Evolutionary conservation across 2,113 vertebrate species (phyloP), one percentile per base, ranked within the genome.

Genomic region (Amphiprion percula): DNA sequence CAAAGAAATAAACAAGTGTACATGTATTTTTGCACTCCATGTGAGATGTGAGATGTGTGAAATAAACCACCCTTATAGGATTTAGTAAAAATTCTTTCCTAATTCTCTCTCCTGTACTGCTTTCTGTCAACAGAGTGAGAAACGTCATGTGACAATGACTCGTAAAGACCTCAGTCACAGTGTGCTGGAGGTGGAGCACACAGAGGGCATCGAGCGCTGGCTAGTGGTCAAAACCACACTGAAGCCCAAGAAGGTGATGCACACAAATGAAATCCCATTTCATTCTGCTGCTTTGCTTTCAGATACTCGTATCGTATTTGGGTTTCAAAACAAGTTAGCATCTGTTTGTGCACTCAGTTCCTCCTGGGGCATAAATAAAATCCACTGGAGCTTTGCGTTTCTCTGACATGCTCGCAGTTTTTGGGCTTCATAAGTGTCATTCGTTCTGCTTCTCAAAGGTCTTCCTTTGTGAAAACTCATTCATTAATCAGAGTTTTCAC

Each of bases 111-210:
- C 19, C 23, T 11, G 10, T 47, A 2, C 16, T 65, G 33, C 21
- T 37, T 10, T 54, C 30, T 54, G 2, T 61, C 14, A 21, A 21
- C 90, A 96, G 95, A 83, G 76, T 2, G 93, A 95, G 64, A 93
- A 89, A 53, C 88, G 85, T 1, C 30, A 86, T 2, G 84, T 94
- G 79, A 90, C 89, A 2, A 95, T 96, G 94, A 94, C 82, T 0
- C 92, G 95, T 2, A 90, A 90, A 82, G 94, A 96, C 85, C 81
- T 95, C 68, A 91, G 80, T 77, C 82, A 95, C 79, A 91, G 86
- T 2, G 78, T 96, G 17, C 69, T 95, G 6, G 94, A 95, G 88
- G 94, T 95, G 79, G 86, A 93, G 59, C 95, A 95, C 84, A 91
- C 91, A 0, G 86, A 91, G 0, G 94, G 94, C 5, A 49, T 56